Conservation (phyloP, 2,888 invertebrate species). For the Entomobrya multifasciata region DNA sequence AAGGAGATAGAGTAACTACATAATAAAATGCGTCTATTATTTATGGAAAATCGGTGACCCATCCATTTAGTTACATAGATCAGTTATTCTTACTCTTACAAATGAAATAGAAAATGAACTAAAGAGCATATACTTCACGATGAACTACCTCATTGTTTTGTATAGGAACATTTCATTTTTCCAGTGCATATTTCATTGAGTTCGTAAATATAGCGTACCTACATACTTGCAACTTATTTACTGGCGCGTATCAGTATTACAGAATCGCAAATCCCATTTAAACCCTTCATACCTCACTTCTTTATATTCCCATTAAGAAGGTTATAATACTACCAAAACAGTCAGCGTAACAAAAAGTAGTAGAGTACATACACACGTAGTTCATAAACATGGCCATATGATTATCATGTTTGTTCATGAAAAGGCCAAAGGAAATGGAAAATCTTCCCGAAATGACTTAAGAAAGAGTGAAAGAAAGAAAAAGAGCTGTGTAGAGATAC, state of each 20-base stretch:
- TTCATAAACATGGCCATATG: slow-evolving; percentile 57
- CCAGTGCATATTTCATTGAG: no score
- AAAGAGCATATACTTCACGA: no score
- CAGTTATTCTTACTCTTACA: no score
- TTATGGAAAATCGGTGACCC: no score
- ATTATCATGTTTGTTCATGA: slow-evolving; percentile 33
- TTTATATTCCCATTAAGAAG: slow-evolving; percentile 51
- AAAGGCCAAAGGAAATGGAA: background rate
- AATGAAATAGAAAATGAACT: no score
- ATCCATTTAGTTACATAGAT: no score
- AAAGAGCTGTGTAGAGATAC: background rate
- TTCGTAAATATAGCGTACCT: no score
- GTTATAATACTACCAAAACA: background rate
- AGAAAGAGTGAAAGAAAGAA: background rate
- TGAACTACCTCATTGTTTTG: no score
- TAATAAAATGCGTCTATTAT: no score
- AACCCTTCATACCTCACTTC: slow-evolving; percentile 32
- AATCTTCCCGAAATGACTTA: slow-evolving; percentile 4
- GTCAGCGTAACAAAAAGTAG: background rate
- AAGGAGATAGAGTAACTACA: no score
- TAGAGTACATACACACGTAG: slow-evolving; percentile 4
- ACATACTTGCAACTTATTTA: no score
- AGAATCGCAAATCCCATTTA: slow-evolving; percentile 41
- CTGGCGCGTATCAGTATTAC: background rate
- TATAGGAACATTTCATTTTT: no score